These are phyloP conservation scores for Ctenosaura bakeri DNA, from an alignment of 2,797 vertebrate species.

Conservation along the genomic window DNA sequence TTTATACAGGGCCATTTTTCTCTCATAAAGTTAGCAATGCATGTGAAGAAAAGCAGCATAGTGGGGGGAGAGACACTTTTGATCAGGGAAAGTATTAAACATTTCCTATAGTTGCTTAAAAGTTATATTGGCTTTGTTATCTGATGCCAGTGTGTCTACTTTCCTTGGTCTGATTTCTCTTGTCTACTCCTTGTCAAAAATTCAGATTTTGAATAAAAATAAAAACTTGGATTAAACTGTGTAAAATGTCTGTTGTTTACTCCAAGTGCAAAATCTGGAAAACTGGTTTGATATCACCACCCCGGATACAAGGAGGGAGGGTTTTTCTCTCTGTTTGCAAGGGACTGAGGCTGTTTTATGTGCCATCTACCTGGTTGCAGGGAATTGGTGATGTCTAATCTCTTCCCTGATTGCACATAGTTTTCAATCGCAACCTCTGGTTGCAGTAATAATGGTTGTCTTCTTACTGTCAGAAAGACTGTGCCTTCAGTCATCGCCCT, in stretches of 20 bases:
- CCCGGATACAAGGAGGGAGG: neutral
- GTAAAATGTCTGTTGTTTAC: conserved; percentile 8
- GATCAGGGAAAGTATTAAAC: neutral
- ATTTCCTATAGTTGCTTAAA: neutral
- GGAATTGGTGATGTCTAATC: conserved; percentile 3
- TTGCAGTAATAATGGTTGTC: neutral
- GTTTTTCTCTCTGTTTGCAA: neutral
- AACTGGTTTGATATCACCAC: neutral
- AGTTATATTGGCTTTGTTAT: neutral
- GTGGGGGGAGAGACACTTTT: neutral
- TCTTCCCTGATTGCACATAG: conserved; percentile 18
- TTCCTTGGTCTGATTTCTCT: neutral
- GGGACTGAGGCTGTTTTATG: conserved; percentile 17
- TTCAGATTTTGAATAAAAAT: neutral
- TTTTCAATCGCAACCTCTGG: neutral
- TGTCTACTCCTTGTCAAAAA: neutral
- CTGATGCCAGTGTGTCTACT: neutral
- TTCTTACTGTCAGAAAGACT: neutral
- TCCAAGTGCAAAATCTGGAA: neutral
- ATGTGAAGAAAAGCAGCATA: neutral
- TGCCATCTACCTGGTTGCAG: neutral
- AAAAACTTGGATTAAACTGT: neutral
- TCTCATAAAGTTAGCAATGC: neutral
- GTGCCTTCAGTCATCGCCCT: neutral
- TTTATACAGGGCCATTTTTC: neutral